Conservation (phyloP, 1,140 invertebrate species). For the Zaprionus gabonicus region DNA sequence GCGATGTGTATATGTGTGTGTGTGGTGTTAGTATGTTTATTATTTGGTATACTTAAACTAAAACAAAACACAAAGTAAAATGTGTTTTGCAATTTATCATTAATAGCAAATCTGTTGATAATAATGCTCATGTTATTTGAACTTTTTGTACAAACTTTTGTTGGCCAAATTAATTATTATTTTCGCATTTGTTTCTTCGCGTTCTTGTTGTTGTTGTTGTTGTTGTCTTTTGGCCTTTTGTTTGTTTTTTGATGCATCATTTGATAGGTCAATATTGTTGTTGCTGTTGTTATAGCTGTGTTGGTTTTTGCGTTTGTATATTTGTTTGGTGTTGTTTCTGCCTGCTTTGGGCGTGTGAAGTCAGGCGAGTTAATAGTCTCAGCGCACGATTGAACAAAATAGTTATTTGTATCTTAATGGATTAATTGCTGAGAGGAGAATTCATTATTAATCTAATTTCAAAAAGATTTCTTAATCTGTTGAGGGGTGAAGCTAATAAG, state of each 20-base stretch:
- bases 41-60: constrained; percentile 37
- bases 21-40: constrained; percentile 39
- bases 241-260: constrained; percentile 49
- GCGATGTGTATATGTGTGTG: constrained; percentile 15
- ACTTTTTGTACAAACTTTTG: constrained; percentile 35
- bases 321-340: not conserved
- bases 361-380: constrained; percentile 23
- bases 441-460: constrained; percentile 55
- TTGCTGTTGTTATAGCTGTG: not conserved
- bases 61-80: constrained; percentile 30
- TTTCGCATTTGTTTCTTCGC: constrained; percentile 1
- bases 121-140: constrained; percentile 56
- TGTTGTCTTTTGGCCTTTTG: constrained; percentile 35
- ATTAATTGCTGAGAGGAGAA: constrained; percentile 48
- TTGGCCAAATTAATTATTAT: constrained; percentile 30
- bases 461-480: constrained; percentile 12
- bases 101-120: constrained; percentile 59
- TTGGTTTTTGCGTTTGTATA: not conserved
- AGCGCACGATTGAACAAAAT: constrained; percentile 28
- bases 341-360: constrained; percentile 29
- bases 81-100: constrained; percentile 63
- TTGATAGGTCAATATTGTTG: constrained; percentile 57
- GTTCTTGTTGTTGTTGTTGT: constrained; percentile 18
- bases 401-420: constrained; percentile 41
- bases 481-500: constrained; percentile 12